Conservation (phyloP, 1,140 invertebrate genomes). For the Drosophila guanche region DNA sequence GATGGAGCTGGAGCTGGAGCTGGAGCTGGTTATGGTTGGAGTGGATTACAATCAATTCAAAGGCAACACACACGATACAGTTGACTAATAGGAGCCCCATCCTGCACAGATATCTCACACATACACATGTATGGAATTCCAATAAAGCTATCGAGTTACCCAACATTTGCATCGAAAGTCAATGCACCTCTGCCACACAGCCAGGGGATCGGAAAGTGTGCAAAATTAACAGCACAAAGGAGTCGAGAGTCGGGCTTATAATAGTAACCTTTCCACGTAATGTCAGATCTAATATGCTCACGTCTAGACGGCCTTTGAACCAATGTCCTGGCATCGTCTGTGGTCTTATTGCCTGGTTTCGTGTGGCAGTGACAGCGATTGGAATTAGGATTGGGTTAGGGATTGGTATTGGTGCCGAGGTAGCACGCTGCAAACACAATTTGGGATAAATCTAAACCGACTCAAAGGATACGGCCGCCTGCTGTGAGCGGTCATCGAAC, state of each 20-base stretch:
- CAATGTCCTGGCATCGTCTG: conserved; percentile 32
- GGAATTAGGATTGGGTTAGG: not conserved
- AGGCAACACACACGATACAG: not conserved
- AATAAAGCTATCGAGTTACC: conserved; percentile 32
- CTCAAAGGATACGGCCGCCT: conserved; percentile 24
- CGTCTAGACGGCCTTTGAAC: conserved; percentile 45
- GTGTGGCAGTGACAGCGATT: conserved; percentile 33
- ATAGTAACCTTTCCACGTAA: conserved; percentile 31
- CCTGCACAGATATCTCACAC: too few species aligned
- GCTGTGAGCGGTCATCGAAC: conserved; percentile 31
- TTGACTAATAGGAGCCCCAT: too few species aligned
- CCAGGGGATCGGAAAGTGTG: too few species aligned
- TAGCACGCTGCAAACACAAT: not conserved
- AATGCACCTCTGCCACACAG: conserved; percentile 11
- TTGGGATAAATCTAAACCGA: not conserved
- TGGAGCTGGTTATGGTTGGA: too few species aligned
- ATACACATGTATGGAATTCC: not conserved
- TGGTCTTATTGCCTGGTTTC: conserved; percentile 7
- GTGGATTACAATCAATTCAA: conserved; percentile 27
- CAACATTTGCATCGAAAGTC: conserved; percentile 24
- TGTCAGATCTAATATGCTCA: conserved; percentile 20
- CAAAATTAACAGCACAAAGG: conserved; percentile 8
- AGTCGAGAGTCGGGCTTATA: not conserved
- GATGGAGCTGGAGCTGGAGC: conserved; percentile 1
- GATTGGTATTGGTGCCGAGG: not conserved